Conservation (phyloP, 2,797 vertebrate genomes). For the Coracias cyanogaster region DNA sequence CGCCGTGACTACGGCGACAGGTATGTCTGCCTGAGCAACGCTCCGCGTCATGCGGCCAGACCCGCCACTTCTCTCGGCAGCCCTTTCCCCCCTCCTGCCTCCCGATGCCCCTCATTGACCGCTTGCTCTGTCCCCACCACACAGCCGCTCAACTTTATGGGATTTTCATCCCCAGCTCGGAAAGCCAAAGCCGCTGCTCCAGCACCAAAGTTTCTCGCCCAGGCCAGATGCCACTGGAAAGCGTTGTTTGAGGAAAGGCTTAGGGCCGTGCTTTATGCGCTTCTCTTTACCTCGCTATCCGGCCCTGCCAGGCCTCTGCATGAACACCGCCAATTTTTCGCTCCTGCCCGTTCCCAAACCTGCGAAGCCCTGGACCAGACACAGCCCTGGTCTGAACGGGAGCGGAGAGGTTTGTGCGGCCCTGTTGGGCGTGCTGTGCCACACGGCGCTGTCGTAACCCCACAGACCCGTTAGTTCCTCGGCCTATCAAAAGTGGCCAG, state of each 20-base stretch:
- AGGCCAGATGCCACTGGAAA: not conserved
- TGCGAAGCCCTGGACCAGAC: not conserved
- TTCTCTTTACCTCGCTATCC: not conserved
- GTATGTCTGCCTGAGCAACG: not conserved
- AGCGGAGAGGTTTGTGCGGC: rapidly evolving
- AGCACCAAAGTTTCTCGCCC: not conserved
- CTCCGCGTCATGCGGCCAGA: not conserved
- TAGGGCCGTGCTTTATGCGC: rapidly evolving
- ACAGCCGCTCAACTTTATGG: not conserved
- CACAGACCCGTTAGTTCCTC: rapidly evolving
- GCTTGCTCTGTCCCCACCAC: not conserved
- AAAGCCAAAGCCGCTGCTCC: not conserved
- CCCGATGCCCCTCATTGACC: not conserved
- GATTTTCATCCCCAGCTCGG: not conserved
- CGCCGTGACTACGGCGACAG: not conserved
- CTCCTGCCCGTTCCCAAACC: not conserved
- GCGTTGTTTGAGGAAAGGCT: not conserved
- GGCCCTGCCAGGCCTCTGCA: not conserved
- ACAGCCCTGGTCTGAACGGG: rapidly evolving
- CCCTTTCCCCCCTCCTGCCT: not conserved
- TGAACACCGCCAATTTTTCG: not conserved
- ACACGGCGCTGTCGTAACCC: rapidly evolving
- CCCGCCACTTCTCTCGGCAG: not conserved
- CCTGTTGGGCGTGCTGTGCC: rapidly evolving
- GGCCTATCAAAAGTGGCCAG: not conserved